Conservation (phyloP, 2,888 invertebrate genomes). For the Stenoptilia bipunctidactyla region DNA sequence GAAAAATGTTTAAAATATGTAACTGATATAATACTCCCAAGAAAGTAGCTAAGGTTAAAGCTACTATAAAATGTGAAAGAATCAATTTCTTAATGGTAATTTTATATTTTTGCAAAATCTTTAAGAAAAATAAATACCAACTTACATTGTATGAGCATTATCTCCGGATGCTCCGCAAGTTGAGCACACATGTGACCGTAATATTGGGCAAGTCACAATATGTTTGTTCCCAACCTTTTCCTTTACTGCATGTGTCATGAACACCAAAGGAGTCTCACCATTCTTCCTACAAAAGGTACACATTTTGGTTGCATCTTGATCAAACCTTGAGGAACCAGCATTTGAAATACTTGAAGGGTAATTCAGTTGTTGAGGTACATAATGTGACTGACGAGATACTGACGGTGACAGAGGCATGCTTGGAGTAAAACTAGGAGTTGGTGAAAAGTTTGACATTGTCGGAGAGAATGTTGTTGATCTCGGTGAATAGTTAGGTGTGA, state of each 20-base stretch:
- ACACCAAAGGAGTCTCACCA: slow-evolving; percentile 50
- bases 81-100: too few species aligned
- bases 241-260: slow-evolving; percentile 43
- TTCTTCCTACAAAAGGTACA: slow-evolving; percentile 58
- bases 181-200: slow-evolving; percentile 44
- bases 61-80: too few species aligned
- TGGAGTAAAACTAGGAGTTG: slow-evolving; percentile 3
- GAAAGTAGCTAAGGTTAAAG: too few species aligned
- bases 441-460: slow-evolving; percentile 4
- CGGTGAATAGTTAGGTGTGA: background rate
- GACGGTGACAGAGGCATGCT: background rate
- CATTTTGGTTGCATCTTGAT: slow-evolving; percentile 20
- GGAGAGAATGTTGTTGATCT: background rate
- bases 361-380: background rate
- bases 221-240: slow-evolving; percentile 32
- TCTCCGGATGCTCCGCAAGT: slow-evolving; percentile 48
- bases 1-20: too few species aligned
- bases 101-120: too few species aligned
- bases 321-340: slow-evolving; percentile 4
- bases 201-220: slow-evolving; percentile 49
- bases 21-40: too few species aligned
- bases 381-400: background rate
- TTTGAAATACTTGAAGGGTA: slow-evolving; percentile 13
- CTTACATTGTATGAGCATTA: slow-evolving; percentile 60
- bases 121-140: slow-evolving; percentile 10